Conservation (phyloP, 2,113 vertebrate species). For the Melierax canorus region DNA sequence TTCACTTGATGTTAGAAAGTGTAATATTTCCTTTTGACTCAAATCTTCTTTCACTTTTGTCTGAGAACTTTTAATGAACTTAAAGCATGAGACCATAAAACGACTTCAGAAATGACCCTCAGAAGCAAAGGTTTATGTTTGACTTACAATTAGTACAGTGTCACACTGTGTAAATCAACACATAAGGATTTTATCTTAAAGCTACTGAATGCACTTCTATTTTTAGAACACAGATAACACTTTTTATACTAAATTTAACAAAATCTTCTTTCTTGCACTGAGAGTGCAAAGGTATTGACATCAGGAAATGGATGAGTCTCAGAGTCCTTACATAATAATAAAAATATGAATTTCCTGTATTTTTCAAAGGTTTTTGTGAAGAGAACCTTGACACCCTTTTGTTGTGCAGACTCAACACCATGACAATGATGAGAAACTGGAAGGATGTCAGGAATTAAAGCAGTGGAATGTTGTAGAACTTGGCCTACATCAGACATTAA, state of each 20-base stretch:
- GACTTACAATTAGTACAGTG: background rate
- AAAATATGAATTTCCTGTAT: background rate
- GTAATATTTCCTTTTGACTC: slow-evolving; percentile 19
- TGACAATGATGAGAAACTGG: background rate
- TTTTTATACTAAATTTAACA: background rate
- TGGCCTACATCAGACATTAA: background rate
- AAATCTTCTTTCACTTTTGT: background rate
- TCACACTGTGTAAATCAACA: background rate
- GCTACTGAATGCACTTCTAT: background rate
- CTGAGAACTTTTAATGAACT: background rate
- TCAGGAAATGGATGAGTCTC: background rate
- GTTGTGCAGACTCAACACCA: background rate
- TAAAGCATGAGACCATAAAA: background rate
- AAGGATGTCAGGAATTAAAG: background rate
- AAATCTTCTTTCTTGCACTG: background rate
- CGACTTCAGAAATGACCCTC: background rate
- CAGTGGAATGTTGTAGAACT: background rate
- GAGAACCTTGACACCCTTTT: background rate
- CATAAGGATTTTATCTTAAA: background rate
- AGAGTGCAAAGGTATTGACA: background rate
- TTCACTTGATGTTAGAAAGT: slow-evolving; percentile 27
- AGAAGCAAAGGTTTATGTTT: background rate
- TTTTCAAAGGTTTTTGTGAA: background rate
- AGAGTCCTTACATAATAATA: background rate
- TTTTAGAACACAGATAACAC: background rate